phyloP scores from a whole-genome alignment of 2,888 invertebrate species.

The Uropetala carovei region DNA sequence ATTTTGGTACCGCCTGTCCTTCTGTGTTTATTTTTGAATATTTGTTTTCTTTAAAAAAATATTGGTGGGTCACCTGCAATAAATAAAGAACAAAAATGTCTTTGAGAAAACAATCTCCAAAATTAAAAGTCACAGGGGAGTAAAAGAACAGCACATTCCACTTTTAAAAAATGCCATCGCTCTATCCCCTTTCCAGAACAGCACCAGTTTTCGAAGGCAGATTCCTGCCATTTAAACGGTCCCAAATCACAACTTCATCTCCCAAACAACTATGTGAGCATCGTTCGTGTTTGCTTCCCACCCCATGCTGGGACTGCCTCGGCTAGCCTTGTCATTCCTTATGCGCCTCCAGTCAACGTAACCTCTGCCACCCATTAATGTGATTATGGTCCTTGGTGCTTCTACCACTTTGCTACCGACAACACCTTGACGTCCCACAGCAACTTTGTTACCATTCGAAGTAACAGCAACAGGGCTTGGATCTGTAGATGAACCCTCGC shows the following conservation, averaged over 20 bases:
- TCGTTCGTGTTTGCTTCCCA: constrained; percentile 86
- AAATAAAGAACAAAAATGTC: neutral
- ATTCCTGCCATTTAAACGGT: neutral
- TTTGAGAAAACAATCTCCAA: neutral
- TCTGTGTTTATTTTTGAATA: neutral
- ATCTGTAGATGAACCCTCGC: constrained; percentile 7
- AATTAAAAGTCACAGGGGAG: neutral
- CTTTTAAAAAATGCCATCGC: neutral
- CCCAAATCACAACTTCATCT: constrained; percentile 84
- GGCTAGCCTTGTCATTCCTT: constrained; percentile 76
- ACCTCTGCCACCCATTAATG: constrained; percentile 91
- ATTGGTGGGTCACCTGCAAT: neutral
- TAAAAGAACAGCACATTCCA: neutral
- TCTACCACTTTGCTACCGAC: constrained; percentile 72
- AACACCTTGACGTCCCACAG: constrained; percentile 71
- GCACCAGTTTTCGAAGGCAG: neutral
- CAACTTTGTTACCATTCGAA: constrained; percentile 4
- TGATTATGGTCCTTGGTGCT: constrained; percentile 86
- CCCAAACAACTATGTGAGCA: constrained; percentile 94
- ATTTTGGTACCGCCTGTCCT: neutral
- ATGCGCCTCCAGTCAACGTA: constrained; percentile 91
- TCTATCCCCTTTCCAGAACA: neutral
- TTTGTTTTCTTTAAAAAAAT: neutral
- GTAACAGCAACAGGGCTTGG: neutral
- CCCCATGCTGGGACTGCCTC: constrained; percentile 74